Base-by-base conservation (phyloP, 1,140 invertebrate species). In the Amyelois transitella region DNA sequence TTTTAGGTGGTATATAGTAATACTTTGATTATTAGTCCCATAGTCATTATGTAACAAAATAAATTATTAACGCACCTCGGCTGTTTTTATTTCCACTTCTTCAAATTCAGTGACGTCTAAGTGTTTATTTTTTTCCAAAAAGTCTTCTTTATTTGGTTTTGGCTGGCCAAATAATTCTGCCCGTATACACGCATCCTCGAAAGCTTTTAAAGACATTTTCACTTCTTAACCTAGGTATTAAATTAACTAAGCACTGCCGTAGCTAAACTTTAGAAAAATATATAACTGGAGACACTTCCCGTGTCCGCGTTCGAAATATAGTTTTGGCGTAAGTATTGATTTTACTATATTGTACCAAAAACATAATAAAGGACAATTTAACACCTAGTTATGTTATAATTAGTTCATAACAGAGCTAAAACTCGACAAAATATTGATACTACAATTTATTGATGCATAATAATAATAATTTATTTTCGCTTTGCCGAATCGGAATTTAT, bases 111-210 rank as follows among this genome's bases (percentile, higher is more conserved):
- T 77, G 21, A 82, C 71, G 59, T 87, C 81, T 57, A 86, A 75
- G 69, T 86, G 77, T 81, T 86, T 86, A 61, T 83, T 66, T 77
- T 88, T 85, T 69, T 88, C 86, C 60, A 91, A 76, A 87, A 93
- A 95, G 43, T 93, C 92, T 18, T 91, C 92, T 72, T 91, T 89
- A 60, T 89, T 89, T 0, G 93, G 93, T 62, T 90, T 90, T 47
- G 91, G 89, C 18, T 93, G 83, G 0, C 93, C 94, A 51, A 95
- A 88, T 12, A 95, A 79, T 80, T 95, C 94, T 2, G 93, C 93
- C 50, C 94, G 87, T 72, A 92, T 91, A 69, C 93, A 94, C 12
- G 93, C 93, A 73, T 93, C 90, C 76, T 92, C 90, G 63, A 94
- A 95, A 18, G 91, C 91, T 60, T 89, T 90, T 78, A 91, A 87